Conservation (phyloP, 2,888 invertebrate genomes). For the Timandra comae region DNA sequence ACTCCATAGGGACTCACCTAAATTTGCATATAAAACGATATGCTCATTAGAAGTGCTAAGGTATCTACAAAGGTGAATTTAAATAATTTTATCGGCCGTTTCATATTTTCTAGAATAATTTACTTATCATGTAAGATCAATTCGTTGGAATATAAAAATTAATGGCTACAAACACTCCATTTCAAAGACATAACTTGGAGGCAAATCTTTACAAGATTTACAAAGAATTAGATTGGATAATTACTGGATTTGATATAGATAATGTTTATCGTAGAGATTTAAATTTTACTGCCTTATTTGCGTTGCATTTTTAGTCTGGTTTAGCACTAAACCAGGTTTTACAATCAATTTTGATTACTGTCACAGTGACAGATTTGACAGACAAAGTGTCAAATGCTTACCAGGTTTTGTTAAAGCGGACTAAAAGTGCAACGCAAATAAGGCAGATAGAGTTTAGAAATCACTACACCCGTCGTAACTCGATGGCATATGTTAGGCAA, state of each 20-base stretch:
- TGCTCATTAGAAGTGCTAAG: constrained; percentile 28
- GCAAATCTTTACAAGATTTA: constrained; percentile 38
- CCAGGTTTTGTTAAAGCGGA: too few species aligned
- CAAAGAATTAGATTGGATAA: constrained; percentile 15
- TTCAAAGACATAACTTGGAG: constrained; percentile 46
- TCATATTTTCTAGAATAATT: constrained; percentile 28
- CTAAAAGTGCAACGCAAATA: too few species aligned
- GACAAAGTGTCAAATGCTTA: too few species aligned
- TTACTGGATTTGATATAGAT: constrained; percentile 12
- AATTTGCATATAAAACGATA: constrained; percentile 24
- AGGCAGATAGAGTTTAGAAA: too few species aligned
- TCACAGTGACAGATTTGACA: too few species aligned
- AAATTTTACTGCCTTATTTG: too few species aligned
- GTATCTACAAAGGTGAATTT: constrained; percentile 20
- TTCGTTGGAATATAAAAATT: constrained; percentile 53
- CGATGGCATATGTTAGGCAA: too few species aligned
- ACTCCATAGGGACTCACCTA: constrained; percentile 3
- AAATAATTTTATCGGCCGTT: constrained; percentile 21
- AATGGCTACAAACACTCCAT: constrained; percentile 63
- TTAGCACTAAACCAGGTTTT: too few species aligned
- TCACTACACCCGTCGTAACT: too few species aligned
- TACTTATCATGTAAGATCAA: constrained; percentile 40
- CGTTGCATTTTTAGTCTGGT: too few species aligned
- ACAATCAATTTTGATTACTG: too few species aligned
- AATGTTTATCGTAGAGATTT: background rate